phyloP scores from a whole-genome alignment of 2,888 invertebrate species.

The Amorpha juglandis region DNA sequence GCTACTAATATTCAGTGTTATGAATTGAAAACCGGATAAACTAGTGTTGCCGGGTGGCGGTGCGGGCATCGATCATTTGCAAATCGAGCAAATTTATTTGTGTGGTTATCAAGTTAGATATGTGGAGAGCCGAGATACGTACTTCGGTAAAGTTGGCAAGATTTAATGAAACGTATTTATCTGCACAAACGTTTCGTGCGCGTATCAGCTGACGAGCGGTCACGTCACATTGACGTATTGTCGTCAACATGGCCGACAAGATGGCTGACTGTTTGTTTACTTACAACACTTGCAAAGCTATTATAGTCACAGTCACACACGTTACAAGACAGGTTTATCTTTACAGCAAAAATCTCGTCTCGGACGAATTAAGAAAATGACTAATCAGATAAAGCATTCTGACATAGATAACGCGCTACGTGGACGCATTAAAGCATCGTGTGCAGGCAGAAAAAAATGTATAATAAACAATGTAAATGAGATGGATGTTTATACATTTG shows the following conservation, averaged over 20 bases:
- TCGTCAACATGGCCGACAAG: conserved; percentile 69
- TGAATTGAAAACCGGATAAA: conserved; percentile 56
- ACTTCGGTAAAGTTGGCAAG: conserved; percentile 19
- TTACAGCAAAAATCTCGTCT: conserved; percentile 29
- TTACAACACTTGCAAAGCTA: conserved; percentile 54
- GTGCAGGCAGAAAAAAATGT: conserved; percentile 31
- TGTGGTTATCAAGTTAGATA: conserved; percentile 29
- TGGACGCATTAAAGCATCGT: conserved; percentile 13
- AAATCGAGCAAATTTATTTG: conserved; percentile 34
- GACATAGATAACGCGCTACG: conserved; percentile 13
- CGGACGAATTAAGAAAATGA: conserved; percentile 31
- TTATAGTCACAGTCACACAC: conserved; percentile 30
- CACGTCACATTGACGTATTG: conserved; percentile 68
- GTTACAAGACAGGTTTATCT: conserved; percentile 34
- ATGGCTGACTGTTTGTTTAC: conserved; percentile 71
- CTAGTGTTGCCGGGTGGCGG: conserved; percentile 32
- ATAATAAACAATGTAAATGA: conserved; percentile 5
- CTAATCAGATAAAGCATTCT: conserved; percentile 30
- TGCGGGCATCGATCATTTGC: conserved; percentile 38
- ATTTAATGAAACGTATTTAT: conserved; percentile 33
- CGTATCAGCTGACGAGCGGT: conserved; percentile 66
- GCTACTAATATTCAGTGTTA: conserved; percentile 52
- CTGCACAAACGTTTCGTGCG: conserved; percentile 36
- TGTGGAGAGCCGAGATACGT: conserved; percentile 30
- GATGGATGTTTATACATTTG: conserved; percentile 11